These are phyloP conservation scores for Apamea crenata DNA, from an alignment of 2,888 invertebrate genomes.

Conservation along the genomic window DNA sequence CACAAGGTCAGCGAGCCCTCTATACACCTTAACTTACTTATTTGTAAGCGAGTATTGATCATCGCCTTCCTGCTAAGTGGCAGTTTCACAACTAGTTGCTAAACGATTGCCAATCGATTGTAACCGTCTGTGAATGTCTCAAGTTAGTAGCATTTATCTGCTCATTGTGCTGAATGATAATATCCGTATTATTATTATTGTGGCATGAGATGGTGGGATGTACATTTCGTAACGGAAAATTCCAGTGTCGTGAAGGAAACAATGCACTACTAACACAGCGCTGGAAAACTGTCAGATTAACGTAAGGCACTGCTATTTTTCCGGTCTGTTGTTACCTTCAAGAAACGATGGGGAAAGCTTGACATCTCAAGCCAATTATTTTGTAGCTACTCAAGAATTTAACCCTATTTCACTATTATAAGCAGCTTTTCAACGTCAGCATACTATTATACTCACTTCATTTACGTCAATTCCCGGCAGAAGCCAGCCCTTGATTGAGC, in stretches of 20 bases:
- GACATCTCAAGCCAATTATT: background rate
- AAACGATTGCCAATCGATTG: conserved; percentile 35
- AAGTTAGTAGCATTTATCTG: conserved; percentile 13
- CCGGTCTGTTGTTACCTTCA: background rate
- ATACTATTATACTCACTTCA: background rate
- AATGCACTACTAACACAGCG: background rate
- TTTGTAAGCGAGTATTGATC: conserved; percentile 28
- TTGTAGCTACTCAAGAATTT: background rate
- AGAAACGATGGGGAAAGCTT: background rate
- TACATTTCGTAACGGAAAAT: conserved; percentile 22
- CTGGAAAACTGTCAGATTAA: background rate
- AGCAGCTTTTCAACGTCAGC: background rate
- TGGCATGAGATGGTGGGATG: background rate
- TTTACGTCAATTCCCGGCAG: background rate
- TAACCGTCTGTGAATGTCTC: conserved; percentile 1
- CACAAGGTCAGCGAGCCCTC: too few relatives aligned
- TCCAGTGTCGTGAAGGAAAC: background rate
- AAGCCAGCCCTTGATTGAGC: background rate
- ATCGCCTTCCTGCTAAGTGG: conserved; percentile 20
- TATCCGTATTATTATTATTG: background rate
- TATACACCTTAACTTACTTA: conserved; percentile 12
- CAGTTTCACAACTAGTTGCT: conserved; percentile 31
- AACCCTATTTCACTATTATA: background rate
- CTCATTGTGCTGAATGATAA: conserved; percentile 29
- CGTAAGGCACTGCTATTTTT: background rate